Evolutionary conservation across 2,888 invertebrate species (phyloP), one percentile per base, ranked within the genome.

Genomic region (Drosophila birchii): DNA sequence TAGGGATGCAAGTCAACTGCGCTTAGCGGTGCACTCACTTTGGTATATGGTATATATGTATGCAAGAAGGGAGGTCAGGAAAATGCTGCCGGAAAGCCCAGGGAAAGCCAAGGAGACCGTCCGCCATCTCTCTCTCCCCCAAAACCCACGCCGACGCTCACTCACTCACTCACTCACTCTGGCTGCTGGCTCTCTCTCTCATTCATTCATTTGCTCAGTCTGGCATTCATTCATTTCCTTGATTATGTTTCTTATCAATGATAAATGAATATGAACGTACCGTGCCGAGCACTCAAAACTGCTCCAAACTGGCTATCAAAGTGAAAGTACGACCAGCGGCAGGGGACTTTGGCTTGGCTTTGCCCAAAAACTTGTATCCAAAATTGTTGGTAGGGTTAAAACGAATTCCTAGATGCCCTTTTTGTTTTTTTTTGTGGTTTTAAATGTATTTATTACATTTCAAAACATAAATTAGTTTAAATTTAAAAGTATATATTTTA

Each of bases 151-250:
- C 49, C 34, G 2, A 5, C 29, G n/a, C 55, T 88, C 83, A 82
- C 88, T 83, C 88, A 29, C 55, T 88, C 83, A 82, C 88, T 83
- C 88, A 88, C 83, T 88, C 86, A 83, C 49, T 32, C 32, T 47
- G 38, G 38, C 62, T 70, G 41, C 51, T 26, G 26, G 62, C 64
- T 73, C 51, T 56, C 45, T 45, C 44, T 47, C 58, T 84, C 84
- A 88, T 84, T 84, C 88, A 84, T 86, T 88, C 86, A 86, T 88
- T 88, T 86, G 81, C 79, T 75, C 83, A 86, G 79, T 88, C 87
- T 77, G 86, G 66, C 88, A 88, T 88, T 86, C 86, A 86, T 84
- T 84, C 81, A 84, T 84, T 84, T 84, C 81, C 88, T 84, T 88
- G 83, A 84, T 84, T 84, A 88, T 84, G 88, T 84, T 84, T 78